Conservation (phyloP, 2,888 invertebrate species). For the Leucophenga maculata region DNA sequence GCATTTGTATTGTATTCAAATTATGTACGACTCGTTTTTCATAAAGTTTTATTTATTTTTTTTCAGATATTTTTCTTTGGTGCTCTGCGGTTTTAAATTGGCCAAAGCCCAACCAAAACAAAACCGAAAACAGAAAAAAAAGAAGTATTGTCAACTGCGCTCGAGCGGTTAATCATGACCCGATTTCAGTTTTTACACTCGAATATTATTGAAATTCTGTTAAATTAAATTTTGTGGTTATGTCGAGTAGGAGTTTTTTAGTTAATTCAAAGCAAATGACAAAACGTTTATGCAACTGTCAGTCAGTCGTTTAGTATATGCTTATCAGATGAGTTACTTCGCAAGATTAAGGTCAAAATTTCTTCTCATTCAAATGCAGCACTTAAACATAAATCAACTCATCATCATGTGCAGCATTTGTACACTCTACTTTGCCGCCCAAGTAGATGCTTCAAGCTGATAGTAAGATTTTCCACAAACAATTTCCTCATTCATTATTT, state of each 20-base stretch:
- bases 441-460: slow-evolving; percentile 21
- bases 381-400: slow-evolving; percentile 39
- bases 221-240: slow-evolving; percentile 20
- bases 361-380: slow-evolving; percentile 34
- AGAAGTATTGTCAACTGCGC: slow-evolving; percentile 34
- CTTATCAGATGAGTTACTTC: slow-evolving; percentile 42
- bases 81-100: slow-evolving; percentile 38
- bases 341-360: slow-evolving; percentile 28
- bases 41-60: slow-evolving; percentile 7
- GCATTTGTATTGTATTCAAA: slow-evolving; percentile 33
- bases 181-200: slow-evolving; percentile 34
- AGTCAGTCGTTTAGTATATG: slow-evolving; percentile 25
- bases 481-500: background rate
- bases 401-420: background rate
- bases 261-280: slow-evolving; percentile 35
- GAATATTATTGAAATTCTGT: slow-evolving; percentile 6
- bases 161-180: slow-evolving; percentile 43
- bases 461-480: slow-evolving; percentile 8
- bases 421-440: slow-evolving; percentile 14
- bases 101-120: slow-evolving; percentile 27
- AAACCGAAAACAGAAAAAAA: too few relatives aligned
- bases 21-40: slow-evolving; percentile 20
- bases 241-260: background rate
- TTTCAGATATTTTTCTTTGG: slow-evolving; percentile 16
- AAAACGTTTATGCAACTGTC: slow-evolving; percentile 38